phyloP scores from a whole-genome alignment of 1,140 invertebrate species.

The Archivesica marissinica region DNA sequence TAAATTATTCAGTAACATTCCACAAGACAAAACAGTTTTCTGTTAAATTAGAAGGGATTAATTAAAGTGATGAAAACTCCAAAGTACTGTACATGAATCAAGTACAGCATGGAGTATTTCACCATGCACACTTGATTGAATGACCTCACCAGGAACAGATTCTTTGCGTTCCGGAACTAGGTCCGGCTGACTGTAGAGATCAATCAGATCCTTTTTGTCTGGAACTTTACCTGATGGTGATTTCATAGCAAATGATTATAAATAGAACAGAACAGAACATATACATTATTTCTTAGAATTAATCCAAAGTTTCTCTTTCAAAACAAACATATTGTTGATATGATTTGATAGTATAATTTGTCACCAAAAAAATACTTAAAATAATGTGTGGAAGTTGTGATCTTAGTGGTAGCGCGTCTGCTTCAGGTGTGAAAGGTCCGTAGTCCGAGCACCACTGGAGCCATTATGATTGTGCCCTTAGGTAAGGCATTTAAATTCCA shows the following conservation, averaged over 20 bases:
- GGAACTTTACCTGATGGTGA: slow-evolving; percentile 45
- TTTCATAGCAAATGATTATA: background rate
- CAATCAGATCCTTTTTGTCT: slow-evolving; percentile 47
- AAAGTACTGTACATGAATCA: slow-evolving; percentile 6
- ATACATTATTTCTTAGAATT: background rate
- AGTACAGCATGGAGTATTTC: background rate
- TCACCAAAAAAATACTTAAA: too few species aligned
- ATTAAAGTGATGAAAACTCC: background rate
- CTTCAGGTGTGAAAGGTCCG: too few species aligned
- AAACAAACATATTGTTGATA: too few species aligned
- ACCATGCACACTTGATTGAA: slow-evolving; percentile 8
- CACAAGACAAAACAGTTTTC: too few species aligned
- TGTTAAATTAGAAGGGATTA: too few species aligned
- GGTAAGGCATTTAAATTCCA: too few species aligned
- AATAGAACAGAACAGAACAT: background rate
- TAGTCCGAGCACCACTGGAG: too few species aligned
- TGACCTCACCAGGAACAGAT: slow-evolving; percentile 26
- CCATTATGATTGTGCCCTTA: too few species aligned
- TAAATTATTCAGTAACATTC: too few species aligned
- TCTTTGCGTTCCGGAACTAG: slow-evolving; percentile 8
- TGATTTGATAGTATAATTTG: too few species aligned
- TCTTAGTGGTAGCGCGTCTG: too few species aligned
- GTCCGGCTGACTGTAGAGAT: slow-evolving; percentile 7
- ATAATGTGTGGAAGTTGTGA: too few species aligned
- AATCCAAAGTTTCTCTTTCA: background rate